A percentile compares a stretch with the other conserved stretches of the same genome.
Evolutionary conservation across 1,140 invertebrate genomes (phyloP).

Genomic region (Psilanteris sp.): DNA sequence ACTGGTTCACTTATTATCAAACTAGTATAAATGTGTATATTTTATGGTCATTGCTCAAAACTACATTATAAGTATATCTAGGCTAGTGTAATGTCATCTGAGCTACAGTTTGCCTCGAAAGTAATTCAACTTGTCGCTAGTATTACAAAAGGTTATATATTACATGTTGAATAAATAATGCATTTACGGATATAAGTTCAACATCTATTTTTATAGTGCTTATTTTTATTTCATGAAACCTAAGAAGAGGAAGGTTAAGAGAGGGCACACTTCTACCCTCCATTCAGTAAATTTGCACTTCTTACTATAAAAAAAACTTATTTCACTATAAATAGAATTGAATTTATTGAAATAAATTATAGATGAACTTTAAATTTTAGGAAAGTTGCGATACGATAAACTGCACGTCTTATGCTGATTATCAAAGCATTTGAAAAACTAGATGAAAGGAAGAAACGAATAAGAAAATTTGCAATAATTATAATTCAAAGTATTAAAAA

Average conservation of each 20-base stretch:
- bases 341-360: too few relatives aligned
- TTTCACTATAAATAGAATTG: slow-evolving; percentile 8
- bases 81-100: slow-evolving; percentile 22
- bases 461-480: too few relatives aligned
- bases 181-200: slow-evolving; percentile 9
- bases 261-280: neutral
- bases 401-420: too few relatives aligned
- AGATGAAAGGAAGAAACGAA: too few relatives aligned
- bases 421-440: too few relatives aligned
- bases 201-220: slow-evolving; percentile 10
- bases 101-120: slow-evolving; percentile 16
- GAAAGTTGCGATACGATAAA: too few relatives aligned
- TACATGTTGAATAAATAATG: slow-evolving; percentile 11
- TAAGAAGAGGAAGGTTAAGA: slow-evolving; percentile 3
- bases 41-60: too few relatives aligned
- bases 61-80: slow-evolving; percentile 27
- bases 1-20: too few relatives aligned
- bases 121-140: slow-evolving; percentile 11
- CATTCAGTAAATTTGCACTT: slow-evolving; percentile 17
- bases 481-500: too few relatives aligned
- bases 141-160: slow-evolving; percentile 10
- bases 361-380: too few relatives aligned
- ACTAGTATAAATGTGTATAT: slow-evolving; percentile 15
- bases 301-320: slow-evolving; percentile 4
- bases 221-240: slow-evolving; percentile 18